phyloP scores from a whole-genome alignment of 2,888 invertebrate species.

The Nipponacmea schrenckii region DNA sequence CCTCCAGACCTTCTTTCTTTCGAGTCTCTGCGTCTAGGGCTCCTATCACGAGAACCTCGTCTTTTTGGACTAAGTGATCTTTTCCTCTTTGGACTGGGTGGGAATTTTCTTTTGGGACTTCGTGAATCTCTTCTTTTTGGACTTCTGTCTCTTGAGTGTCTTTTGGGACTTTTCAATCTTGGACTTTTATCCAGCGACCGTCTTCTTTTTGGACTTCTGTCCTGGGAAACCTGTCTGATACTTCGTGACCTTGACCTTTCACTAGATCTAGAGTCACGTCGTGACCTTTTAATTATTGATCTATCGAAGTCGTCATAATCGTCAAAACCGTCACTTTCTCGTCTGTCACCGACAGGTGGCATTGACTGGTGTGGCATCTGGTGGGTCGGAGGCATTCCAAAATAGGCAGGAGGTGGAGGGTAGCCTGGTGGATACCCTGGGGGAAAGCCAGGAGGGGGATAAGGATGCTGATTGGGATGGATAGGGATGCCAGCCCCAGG shows the following conservation, averaged over 20 bases:
- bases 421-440: not conserved
- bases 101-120: not conserved
- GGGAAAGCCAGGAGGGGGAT: not conserved
- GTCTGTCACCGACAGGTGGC: not conserved
- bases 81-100: not conserved
- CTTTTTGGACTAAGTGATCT: not conserved
- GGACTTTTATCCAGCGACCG: not conserved
- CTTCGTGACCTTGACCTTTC: not conserved
- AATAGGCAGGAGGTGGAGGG: not conserved
- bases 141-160: not conserved
- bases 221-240: not conserved
- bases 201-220: not conserved
- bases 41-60: not conserved
- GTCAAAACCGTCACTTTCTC: not conserved
- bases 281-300: not conserved
- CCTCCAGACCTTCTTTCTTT: constrained; percentile 2
- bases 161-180: not conserved
- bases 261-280: not conserved
- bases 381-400: not conserved
- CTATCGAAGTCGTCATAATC: not conserved
- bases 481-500: too few relatives aligned
- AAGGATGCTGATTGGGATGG: not conserved
- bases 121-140: not conserved
- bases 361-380: not conserved
- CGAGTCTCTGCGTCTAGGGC: not conserved